Evolutionary conservation across 1,140 invertebrate species (phyloP), one percentile per base, ranked within the genome.

Genomic region (Leptopilina boulardi): DNA sequence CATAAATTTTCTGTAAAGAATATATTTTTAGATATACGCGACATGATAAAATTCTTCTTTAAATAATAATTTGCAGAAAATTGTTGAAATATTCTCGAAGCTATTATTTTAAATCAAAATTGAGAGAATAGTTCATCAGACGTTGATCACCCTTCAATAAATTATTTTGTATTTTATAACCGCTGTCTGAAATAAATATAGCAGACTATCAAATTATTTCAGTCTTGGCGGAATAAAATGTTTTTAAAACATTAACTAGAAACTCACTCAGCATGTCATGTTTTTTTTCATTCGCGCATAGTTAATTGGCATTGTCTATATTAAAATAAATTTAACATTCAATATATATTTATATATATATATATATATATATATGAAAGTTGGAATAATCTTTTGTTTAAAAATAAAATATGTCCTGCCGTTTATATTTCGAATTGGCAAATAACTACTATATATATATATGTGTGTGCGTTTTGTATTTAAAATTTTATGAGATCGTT

Each of bases 401-500:
- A 66, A 30, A 66, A 15, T 59, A 3, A 59, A 59, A 59, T 51
- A 9, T 15, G 10, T 26, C 47, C 21, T 56, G 5, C 54, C 23
- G 54, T 8, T 56, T n/a, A n/a, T 21, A 56, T 56, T 56, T 56
- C 21, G 54, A 23, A 56, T 56, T 26, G 54, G 19, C 8, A 56
- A 21, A n/a, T n/a, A n/a, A n/a, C n/a, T n/a, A n/a, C n/a, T n/a
- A n/a, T n/a, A n/a, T n/a, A n/a, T n/a, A n/a, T n/a, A n/a, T n/a
- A n/a, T n/a, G n/a, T 26, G 23, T 8, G 10, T 26, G 21, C 21
- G 34, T 71, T 44, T 47, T 73, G 51, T 19, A 51, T 73, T 73
- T 73, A 51, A 73, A 19, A 26, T 3, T n/a, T 66, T 56, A 73
- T 3, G 70, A 19, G n/a, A 70, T 21, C 73, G 41, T 71, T 41